These are phyloP conservation scores for Paralinhomoeus sp. DNA, from an alignment of 2,888 invertebrate genomes.

Conservation along the genomic window DNA sequence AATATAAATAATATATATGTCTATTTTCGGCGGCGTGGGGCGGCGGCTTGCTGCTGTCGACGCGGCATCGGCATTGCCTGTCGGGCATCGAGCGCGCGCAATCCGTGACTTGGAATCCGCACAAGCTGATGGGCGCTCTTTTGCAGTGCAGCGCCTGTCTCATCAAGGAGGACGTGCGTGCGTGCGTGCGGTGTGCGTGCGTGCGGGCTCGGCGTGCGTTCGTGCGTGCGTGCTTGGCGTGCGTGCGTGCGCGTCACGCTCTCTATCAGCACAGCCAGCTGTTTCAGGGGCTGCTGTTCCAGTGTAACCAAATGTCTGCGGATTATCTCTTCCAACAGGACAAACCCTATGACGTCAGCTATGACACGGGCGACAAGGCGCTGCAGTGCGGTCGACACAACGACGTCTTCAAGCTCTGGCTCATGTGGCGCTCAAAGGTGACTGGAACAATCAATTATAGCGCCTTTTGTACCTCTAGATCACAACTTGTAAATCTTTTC, in stretches of 20 bases:
- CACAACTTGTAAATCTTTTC: too few relatives aligned
- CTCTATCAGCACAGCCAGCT: too few relatives aligned
- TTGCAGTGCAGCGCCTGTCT: constrained; percentile 92
- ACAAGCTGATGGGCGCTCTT: constrained; percentile 89
- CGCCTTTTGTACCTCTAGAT: too few relatives aligned
- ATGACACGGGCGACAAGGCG: constrained; percentile 94
- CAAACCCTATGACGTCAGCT: constrained; percentile 84
- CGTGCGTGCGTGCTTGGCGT: too few relatives aligned
- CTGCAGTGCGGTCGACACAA: constrained; percentile 97
- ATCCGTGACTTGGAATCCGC: constrained; percentile 97
- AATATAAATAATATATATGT: too few relatives aligned
- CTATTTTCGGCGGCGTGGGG: constrained; percentile 35
- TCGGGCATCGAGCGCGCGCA: constrained; percentile 53
- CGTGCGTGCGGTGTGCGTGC: too few relatives aligned
- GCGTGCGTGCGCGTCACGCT: too few relatives aligned
- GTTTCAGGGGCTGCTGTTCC: constrained; percentile 63
- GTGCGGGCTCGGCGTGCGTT: too few relatives aligned
- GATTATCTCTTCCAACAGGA: constrained; percentile 98
- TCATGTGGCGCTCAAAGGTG: constrained; percentile 94
- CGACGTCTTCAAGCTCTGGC: constrained; percentile 96
- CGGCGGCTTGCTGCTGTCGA: constrained; percentile 45
- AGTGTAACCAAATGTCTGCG: constrained; percentile 84
- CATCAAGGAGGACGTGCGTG: constrained; percentile 71
- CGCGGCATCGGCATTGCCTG: constrained; percentile 67
- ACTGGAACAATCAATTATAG: too few relatives aligned